Evolutionary conservation across 2,888 invertebrate genomes (phyloP), one percentile per base, ranked within the genome.

Genomic region (Limnephilus rhombicus): DNA sequence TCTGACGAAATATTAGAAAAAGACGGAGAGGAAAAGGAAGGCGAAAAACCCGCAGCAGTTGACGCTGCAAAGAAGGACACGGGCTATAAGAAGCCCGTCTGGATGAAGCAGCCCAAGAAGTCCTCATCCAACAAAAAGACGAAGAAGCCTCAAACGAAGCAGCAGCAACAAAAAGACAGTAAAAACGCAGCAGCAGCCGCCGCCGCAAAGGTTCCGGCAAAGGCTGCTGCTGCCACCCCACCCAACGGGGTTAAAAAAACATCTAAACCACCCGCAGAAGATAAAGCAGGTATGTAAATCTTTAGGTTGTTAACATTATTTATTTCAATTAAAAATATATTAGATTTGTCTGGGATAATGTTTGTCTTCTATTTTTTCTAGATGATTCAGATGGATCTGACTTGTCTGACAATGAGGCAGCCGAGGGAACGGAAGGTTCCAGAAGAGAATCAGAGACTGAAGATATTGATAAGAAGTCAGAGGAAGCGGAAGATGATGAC

Each of bases 81-180:
- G 92, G 95, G 96, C 1, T 96, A 96, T 85, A 98, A 98, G 94
- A 97, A 98, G 94, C 98, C 98, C 15, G 97, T 97, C 31, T 98
- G 98, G 98, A 97, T 98, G 94, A 98, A 97, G 94, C 97, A 97
- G 94, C 96, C 97, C 95, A 95, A 97, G 94, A 94, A 95, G 94
- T 94, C 95, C 2, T 95, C 95, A 88, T 95, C 96, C 12, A 96
- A 96, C 93, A 97, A 97, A 94, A 96, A 97, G 53, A 97, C 97
- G 92, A 97, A 97, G 92, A 97, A 94, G 90, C 9, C 95, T 94
- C 12, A 94, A 94, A 34, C 94, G 94, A 80, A 87, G 94, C 94
- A 49, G 94, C 94, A 88, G 94, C 94, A 88, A 94, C 94, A 90
- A 94, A 94, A 86, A 34, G 92, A 92, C 45, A 82, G 80, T n/a